Evolutionary conservation across 1,140 invertebrate species (phyloP), one percentile per base, ranked within the genome.

Genomic region (Papilio aristodemus): DNA sequence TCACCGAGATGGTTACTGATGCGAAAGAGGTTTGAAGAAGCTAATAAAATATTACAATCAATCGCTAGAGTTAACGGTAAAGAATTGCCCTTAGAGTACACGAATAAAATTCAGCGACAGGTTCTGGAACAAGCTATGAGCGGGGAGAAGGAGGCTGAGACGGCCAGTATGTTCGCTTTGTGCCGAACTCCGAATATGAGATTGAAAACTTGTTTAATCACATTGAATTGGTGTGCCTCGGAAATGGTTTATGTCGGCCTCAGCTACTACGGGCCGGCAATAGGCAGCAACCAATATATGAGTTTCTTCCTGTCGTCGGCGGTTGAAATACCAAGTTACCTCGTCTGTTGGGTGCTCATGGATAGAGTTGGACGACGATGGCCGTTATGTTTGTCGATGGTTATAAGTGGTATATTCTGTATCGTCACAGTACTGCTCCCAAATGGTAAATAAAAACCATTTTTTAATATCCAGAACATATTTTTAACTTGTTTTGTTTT

Each of bases 171-270:
- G 1, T 92, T 93, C 41, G 94, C 95, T 46, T 90, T 97, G 1
- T 97, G 95, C 76, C 93, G 93, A 74, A 97, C 96, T 0, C 96
- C 97, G 0, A 98, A 98, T 86, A 96, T 97, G 95, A 91, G 96
- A 63, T 88, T 97, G 0, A 94, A 95, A 85, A 95, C 94, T 0
- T 91, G 92, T 76, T 81, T 95, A 22, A 95, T 95, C 27, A 95
- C 94, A 0, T 76, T 95, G 5, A 95, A 95, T 80, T 95, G 94
- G 94, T 95, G 94, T 80, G 94, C 93, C 14, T 94, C 93, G 67
- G 93, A 97, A 76, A 97, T 96, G 87, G 96, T 97, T 4, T 97
- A 97, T 74, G 95, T 97, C 8, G 97, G 96, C 0, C 86, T 97
- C 50, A 97, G 96, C 71, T 97, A 97, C 80, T 97, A 97, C 74